These are phyloP conservation scores for Scaptodrosophila latifasciaeformis DNA, from an alignment of 2,888 invertebrate species.

Conservation along the genomic window DNA sequence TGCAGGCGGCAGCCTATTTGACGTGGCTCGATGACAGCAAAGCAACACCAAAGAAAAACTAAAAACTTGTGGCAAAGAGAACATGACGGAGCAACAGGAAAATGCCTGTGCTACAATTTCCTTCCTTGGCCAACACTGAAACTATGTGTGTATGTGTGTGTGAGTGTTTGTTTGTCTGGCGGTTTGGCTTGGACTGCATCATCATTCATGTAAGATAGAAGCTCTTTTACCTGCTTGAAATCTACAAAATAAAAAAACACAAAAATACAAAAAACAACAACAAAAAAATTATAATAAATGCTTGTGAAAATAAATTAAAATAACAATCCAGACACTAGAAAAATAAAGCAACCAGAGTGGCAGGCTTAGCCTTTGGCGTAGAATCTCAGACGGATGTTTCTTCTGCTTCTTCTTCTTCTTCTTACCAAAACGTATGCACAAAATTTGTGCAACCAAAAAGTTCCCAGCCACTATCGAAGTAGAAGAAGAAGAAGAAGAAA, in stretches of 20 bases:
- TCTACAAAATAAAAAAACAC: not conserved
- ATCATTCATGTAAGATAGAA: constrained; percentile 1
- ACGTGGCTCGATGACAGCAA: constrained; percentile 3
- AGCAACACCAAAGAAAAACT: constrained; percentile 1
- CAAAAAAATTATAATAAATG: constrained; percentile 49
- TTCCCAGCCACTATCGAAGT: constrained; percentile 1
- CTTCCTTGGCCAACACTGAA: constrained; percentile 23
- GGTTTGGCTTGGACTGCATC: not conserved
- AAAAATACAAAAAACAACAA: not conserved
- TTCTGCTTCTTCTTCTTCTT: too few relatives aligned
- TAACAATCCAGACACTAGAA: not conserved
- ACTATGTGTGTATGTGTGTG: not conserved
- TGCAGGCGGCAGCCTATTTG: constrained; percentile 1
- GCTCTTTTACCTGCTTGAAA: constrained; percentile 9
- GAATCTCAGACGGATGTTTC: too few relatives aligned
- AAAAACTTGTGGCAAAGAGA: constrained; percentile 10
- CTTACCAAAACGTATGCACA: constrained; percentile 48
- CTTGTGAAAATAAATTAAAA: constrained; percentile 31
- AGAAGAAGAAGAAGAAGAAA: not conserved
- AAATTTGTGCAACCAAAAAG: constrained; percentile 32
- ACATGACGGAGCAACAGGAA: constrained; percentile 46
- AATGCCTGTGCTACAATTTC: constrained; percentile 57
- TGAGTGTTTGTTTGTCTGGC: not conserved
- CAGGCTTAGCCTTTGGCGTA: too few relatives aligned
- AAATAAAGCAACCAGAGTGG: constrained; percentile 5